Conservation (phyloP, 2,797 vertebrate species). For the Notamacropus eugenii region DNA sequence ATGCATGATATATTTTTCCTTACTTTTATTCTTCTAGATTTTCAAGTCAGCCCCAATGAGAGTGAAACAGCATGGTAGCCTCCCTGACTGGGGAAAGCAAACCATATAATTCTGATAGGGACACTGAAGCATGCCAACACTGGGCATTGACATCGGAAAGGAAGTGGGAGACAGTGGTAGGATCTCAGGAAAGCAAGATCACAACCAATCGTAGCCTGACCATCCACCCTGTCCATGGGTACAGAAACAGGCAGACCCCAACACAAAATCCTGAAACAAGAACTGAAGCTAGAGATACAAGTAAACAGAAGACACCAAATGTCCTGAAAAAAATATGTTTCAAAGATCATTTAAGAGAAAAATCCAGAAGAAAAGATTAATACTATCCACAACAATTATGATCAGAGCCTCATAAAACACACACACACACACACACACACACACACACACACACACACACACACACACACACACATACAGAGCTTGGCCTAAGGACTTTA, state of each 20-base stretch:
- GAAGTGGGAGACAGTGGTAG: not conserved
- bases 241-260: not conserved
- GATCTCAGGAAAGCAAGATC: not conserved
- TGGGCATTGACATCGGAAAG: not conserved
- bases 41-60: not conserved
- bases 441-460: too few species aligned
- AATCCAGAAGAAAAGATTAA: too few species aligned
- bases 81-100: not conserved
- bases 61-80: not conserved
- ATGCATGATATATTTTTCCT: not conserved
- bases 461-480: too few species aligned
- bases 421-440: too few species aligned
- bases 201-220: not conserved
- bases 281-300: not conserved
- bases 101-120: not conserved
- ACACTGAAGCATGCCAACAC: not conserved
- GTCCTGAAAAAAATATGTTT: not conserved
- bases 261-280: not conserved
- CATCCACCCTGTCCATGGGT: not conserved
- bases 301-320: not conserved
- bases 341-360: not conserved
- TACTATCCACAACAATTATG: too few species aligned
- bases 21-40: not conserved
- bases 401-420: too few species aligned
- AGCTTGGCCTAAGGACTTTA: not conserved